These are phyloP conservation scores for Leucophenga varia DNA, from an alignment of 1,140 invertebrate species.

Conservation along the genomic window DNA sequence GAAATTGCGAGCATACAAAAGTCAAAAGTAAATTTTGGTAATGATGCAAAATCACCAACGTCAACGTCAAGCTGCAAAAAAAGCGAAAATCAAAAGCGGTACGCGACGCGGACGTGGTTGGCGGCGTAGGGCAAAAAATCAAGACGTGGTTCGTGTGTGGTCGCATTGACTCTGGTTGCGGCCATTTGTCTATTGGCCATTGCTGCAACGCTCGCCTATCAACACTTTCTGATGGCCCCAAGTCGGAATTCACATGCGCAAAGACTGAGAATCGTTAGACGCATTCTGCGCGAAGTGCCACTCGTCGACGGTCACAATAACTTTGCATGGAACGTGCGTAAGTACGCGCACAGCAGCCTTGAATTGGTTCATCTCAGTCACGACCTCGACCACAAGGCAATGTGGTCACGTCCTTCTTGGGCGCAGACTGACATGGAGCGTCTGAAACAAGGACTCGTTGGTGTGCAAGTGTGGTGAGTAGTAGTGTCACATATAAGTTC, in stretches of 20 bases:
- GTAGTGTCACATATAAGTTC: background rate
- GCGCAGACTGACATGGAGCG: constrained; percentile 89
- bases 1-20: constrained; percentile 49
- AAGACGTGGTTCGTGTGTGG: constrained; percentile 40
- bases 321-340: constrained; percentile 81
- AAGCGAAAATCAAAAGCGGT: background rate
- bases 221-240: constrained; percentile 56
- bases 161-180: constrained; percentile 41
- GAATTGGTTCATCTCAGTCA: constrained; percentile 74
- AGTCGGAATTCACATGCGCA: constrained; percentile 61
- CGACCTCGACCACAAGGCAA: constrained; percentile 71
- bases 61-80: background rate
- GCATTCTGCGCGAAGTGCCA: constrained; percentile 64
- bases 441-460: constrained; percentile 75
- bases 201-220: constrained; percentile 45
- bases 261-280: constrained; percentile 60
- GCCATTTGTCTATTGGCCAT: constrained; percentile 45
- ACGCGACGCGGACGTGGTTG: too few species aligned
- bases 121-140: constrained; percentile 28
- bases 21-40: constrained; percentile 48
- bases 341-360: constrained; percentile 80
- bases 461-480: constrained; percentile 72
- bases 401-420: constrained; percentile 78
- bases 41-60: constrained; percentile 15
- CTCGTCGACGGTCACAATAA: constrained; percentile 81